Evolutionary conservation across 1,140 invertebrate genomes (phyloP).

Genomic region (Procambarus clarkii): DNA sequence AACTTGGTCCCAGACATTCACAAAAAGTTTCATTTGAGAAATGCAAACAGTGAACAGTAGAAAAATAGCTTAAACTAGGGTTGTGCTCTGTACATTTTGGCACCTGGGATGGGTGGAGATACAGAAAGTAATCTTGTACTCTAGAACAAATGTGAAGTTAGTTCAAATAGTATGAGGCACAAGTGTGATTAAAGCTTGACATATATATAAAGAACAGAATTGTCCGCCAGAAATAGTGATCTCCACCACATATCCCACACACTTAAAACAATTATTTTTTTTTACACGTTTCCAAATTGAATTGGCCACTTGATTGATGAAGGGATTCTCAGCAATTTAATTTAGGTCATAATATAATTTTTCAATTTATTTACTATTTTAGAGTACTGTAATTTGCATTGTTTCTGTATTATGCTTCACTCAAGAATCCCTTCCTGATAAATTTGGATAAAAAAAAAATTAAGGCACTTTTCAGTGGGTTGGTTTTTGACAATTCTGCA

Average conservation of each 20-base stretch:
- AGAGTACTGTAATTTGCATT: too few species aligned
- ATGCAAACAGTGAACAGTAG: slow-evolving; percentile 60
- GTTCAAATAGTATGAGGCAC: background rate
- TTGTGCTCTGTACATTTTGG: slow-evolving; percentile 59
- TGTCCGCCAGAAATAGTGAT: background rate
- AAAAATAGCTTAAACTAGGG: slow-evolving; percentile 57
- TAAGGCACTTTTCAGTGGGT: slow-evolving; percentile 49
- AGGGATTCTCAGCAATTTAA: background rate
- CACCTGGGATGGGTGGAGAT: slow-evolving; percentile 14
- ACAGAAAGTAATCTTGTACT: background rate
- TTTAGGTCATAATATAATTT: background rate
- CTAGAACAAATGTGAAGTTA: background rate
- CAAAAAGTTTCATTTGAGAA: slow-evolving; percentile 41
- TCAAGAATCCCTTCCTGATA: background rate
- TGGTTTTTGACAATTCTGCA: slow-evolving; percentile 22
- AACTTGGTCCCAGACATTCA: slow-evolving; percentile 52
- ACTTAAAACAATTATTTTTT: background rate
- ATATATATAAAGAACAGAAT: background rate
- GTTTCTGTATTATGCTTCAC: background rate
- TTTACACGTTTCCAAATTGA: background rate
- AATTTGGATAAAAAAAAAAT: slow-evolving; percentile 19
- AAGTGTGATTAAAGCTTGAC: background rate
- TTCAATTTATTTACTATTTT: background rate
- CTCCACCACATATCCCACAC: background rate
- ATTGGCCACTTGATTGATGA: background rate